Evolutionary conservation across 2,113 vertebrate species (phyloP), one percentile per base, ranked within the genome.

Genomic region (Formicarius rufipectus): DNA sequence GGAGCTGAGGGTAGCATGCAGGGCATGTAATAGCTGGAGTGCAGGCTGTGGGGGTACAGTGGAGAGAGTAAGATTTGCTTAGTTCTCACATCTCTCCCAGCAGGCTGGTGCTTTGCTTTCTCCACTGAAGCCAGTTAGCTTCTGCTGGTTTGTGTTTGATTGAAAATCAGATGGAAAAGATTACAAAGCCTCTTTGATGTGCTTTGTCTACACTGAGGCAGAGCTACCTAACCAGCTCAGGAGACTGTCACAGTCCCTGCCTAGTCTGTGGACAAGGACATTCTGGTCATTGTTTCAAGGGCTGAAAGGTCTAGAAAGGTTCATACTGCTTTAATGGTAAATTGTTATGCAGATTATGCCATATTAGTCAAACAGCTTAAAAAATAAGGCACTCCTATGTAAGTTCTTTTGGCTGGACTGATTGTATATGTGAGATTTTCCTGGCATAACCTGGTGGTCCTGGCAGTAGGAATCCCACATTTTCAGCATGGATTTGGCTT

Each of bases 51-150:
- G 23, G 25, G 44, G 12, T 21, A 27, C 28, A 71, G 33, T 4
- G 3, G 7, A 37, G 45, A 33, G 28, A 45, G 35, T 45, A 86
- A 66, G 37, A 27, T 42, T 24, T 47, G 21, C 27, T 67, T 82
- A 82, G 40, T 72, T 72, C 40, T 82, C 24, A 35, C 0, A 0
- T 74, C 69, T 81, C 4, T 1, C 35, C 15, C 25, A 74, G n/a
- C 31, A 78, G 66, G 18, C 23, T 72, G 35, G 14, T 90, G 52
- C 74, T 91, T 92, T 90, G 52, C 74, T 91, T 92, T 72, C 60
- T 59, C 24, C 20, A 44, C 12, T 59, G 69, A 84, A 81, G 49
- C 23, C 3, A 1, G 74, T 71, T 91, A 87, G 31, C 8, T 14
- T 91, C 35, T 4, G 1, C 35, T 91, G 74, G 9, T 75, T 74